phyloP scores from a whole-genome alignment of 2,797 vertebrate genomes.

The Anabas testudineus region DNA sequence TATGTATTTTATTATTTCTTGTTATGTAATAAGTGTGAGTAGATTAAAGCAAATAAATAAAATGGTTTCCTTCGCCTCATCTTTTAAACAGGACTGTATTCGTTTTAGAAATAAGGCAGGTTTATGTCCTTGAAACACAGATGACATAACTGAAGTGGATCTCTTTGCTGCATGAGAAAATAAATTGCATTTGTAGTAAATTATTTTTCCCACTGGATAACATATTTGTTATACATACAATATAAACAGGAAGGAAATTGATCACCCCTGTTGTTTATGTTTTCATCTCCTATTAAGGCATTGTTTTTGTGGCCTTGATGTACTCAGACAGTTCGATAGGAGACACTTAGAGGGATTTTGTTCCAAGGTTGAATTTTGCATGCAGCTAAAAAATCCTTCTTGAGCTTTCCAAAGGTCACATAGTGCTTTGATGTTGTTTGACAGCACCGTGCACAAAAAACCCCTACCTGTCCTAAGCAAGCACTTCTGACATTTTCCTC shows the following conservation, averaged over 20 bases:
- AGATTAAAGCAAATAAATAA: slow-evolving; percentile 21
- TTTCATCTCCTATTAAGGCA: slow-evolving; percentile 36
- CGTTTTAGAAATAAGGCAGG: slow-evolving; percentile 35
- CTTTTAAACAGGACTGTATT: slow-evolving; percentile 12
- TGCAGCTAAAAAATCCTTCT: slow-evolving; percentile 61
- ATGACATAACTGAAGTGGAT: slow-evolving; percentile 47
- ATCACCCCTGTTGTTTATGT: slow-evolving; percentile 41
- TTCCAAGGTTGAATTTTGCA: slow-evolving; percentile 59
- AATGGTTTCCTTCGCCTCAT: neutral
- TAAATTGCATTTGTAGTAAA: slow-evolving; percentile 66
- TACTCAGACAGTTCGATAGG: slow-evolving; percentile 6
- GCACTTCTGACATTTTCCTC: slow-evolving; percentile 64
- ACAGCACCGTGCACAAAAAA: slow-evolving; percentile 59
- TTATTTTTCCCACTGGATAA: slow-evolving; percentile 41
- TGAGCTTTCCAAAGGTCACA: slow-evolving; percentile 65
- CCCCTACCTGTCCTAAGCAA: slow-evolving; percentile 53
- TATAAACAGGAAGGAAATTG: slow-evolving; percentile 40
- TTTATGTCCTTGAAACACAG: slow-evolving; percentile 61
- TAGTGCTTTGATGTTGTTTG: slow-evolving; percentile 66
- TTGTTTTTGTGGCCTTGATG: slow-evolving; percentile 25
- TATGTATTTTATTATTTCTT: too few relatives aligned
- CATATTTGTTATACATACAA: slow-evolving; percentile 16
- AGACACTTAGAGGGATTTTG: slow-evolving; percentile 22
- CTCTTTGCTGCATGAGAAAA: slow-evolving; percentile 46
- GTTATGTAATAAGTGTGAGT: neutral